phyloP scores from a whole-genome alignment of 2,797 vertebrate species.

The Huso huso region DNA sequence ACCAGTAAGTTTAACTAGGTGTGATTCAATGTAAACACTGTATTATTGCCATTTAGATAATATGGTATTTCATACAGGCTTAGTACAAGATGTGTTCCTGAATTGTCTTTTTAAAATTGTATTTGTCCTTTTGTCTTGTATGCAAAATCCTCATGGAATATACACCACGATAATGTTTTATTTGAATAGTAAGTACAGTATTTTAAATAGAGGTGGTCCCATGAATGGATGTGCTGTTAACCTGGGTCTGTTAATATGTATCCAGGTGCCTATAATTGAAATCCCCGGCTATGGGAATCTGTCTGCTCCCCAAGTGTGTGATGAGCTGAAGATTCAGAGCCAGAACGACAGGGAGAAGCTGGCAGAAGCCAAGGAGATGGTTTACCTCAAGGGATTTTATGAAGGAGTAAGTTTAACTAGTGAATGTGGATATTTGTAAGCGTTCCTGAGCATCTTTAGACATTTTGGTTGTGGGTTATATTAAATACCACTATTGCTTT shows the following conservation, averaged over 20 bases:
- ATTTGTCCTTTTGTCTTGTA: too few species aligned
- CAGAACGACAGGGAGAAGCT: conserved; percentile 95
- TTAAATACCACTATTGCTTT: not conserved
- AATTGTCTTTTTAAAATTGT: too few species aligned
- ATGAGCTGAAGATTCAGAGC: conserved; percentile 93
- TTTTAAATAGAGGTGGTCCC: conserved; percentile 1
- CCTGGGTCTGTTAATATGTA: not conserved
- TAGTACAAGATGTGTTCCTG: not conserved
- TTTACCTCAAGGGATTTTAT: conserved; percentile 94
- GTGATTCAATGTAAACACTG: too few species aligned
- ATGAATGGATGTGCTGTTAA: conserved; percentile 1
- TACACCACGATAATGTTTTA: too few species aligned
- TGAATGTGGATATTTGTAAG: conserved; percentile 4
- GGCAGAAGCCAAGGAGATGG: conserved; percentile 85
- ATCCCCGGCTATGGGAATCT: conserved; percentile 84
- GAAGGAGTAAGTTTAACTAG: conserved; percentile 77
- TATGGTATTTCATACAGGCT: too few species aligned
- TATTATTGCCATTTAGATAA: too few species aligned
- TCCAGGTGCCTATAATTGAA: conserved; percentile 85
- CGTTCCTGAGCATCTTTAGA: conserved; percentile 13
- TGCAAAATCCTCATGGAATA: too few species aligned
- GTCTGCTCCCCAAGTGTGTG: conserved; percentile 77
- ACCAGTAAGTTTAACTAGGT: conserved; percentile 64
- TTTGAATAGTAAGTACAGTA: too few species aligned
- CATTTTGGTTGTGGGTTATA: conserved; percentile 5